Base-by-base conservation (phyloP, 2,888 invertebrate genomes). In the Nipponacmea schrenckii region DNA sequence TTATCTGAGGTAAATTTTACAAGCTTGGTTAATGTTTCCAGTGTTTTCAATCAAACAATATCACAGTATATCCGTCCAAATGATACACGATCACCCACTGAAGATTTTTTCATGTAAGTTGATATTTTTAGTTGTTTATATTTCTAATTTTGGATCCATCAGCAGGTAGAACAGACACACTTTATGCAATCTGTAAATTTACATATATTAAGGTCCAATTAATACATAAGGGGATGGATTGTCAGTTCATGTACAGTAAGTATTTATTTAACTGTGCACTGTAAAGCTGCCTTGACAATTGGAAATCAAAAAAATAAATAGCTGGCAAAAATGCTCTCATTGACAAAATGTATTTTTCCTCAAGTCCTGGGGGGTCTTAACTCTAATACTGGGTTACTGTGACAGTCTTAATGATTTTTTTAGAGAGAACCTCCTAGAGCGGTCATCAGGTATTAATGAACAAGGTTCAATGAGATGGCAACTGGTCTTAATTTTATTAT, bases 51-150 rank as follows among this genome's bases (percentile, higher is more conserved):
- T 27, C 15, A 50, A 17, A 77, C 75, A 15, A 39, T 65, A 12
- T 75, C 70, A 27, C 68, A 63, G 24, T 68, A 62, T 44, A 45
- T 73, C 12, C 92, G 93, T 78, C 94, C 94, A 8, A 91, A 92
- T 76, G 91, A 92, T 79, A 94, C 94, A 48, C 92, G 93, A 82
- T 94, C 96, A 72, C 95, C 96, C 44, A 94, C 96, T 27, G 96
- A 96, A 90, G 95, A 96, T 89, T 96, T 96, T 90, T 96, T 94
- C 89, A 94, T 95, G 96, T 96, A 92, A 92, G 83, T 76, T 44
- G 3, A 39, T 7, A 2, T 31, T 31, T 31, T 31, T 31, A 31
- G 8, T 15, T 44, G 17, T 70, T n/a, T 46, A 31, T 64, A 20
- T 31, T 69, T n/a, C n/a, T n/a, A n/a, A n/a, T n/a, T n/a, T n/a